phyloP scores from a whole-genome alignment of 2,797 vertebrate genomes.

The Denticeps clupeoides region DNA sequence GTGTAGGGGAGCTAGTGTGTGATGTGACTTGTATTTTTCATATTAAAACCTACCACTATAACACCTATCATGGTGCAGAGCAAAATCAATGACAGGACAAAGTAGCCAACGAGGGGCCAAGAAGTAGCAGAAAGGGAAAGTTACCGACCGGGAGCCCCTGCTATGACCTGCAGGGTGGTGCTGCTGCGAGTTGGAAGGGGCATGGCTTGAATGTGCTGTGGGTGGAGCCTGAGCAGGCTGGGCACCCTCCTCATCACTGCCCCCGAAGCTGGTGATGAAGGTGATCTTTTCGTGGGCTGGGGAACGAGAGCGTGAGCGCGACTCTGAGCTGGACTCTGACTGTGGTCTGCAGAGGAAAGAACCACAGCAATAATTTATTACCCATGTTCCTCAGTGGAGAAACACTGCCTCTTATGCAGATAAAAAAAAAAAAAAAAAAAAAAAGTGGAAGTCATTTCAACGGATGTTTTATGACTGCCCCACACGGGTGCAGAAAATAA shows the following conservation, averaged over 20 bases:
- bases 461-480: too few relatives aligned
- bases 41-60: constrained; percentile 30
- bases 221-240: constrained; percentile 43
- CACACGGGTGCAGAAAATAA: too few relatives aligned
- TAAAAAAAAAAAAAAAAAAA: neutral
- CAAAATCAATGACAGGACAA: constrained; percentile 35
- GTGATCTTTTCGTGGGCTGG: constrained; percentile 86
- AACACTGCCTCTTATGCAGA: too few relatives aligned
- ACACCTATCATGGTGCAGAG: constrained; percentile 34
- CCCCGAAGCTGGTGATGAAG: constrained; percentile 93
- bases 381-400: too few relatives aligned
- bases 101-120: constrained; percentile 59
- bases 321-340: constrained; percentile 80
- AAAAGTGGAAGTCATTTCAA: neutral
- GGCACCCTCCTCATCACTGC: constrained; percentile 80
- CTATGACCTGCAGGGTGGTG: constrained; percentile 80
- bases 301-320: constrained; percentile 72
- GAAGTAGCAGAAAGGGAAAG: constrained; percentile 53
- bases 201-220: constrained; percentile 50
- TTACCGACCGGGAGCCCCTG: constrained; percentile 95
- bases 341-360: constrained; percentile 58
- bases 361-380: too few relatives aligned
- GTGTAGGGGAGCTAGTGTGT: too few relatives aligned
- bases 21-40: too few relatives aligned
- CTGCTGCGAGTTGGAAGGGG: constrained; percentile 62